These are phyloP conservation scores for human (Homo sapiens) DNA, from an alignment of 2,113 vertebrate genomes.

Conservation along the genomic window GRCh38 chr2:148941001-148941500, in stretches of 20 bases:
- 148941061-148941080: neutral
- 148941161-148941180: neutral
- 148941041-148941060: neutral
- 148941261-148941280: neutral
- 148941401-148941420: neutral
- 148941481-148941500: neutral
- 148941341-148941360: neutral
- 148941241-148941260: neutral
- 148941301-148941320: neutral
- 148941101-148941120: neutral
- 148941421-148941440: neutral
- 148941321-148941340: neutral
- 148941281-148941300: neutral
- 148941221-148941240: neutral
- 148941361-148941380: neutral
- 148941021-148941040: neutral
- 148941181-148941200: neutral
- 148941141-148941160: neutral
- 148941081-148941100: neutral
- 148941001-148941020: neutral
- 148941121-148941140: neutral
- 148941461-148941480: fast-evolving
- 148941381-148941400: neutral
- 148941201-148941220: neutral
- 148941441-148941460: fast-evolving